Base-by-base conservation (phyloP, 37 sponge, comb jelly and placozoan genomes). In the Axinella damicornis region DNA sequence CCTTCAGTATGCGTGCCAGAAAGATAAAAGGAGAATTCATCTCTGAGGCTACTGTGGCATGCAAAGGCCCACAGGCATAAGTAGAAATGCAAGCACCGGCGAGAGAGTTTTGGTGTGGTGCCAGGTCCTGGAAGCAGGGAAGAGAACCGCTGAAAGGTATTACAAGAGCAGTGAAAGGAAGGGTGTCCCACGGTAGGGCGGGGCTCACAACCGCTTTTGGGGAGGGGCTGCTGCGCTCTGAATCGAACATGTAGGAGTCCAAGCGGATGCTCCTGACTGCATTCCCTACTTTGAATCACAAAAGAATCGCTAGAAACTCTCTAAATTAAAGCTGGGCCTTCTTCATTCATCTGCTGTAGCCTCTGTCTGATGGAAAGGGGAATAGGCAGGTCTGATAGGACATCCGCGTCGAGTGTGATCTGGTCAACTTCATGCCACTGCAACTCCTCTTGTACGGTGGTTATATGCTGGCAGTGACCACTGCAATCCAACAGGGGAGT, bases 81-180 rank as follows among this genome's bases (percentile, higher is more conserved):
- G 15, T 72, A 72, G 30, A 46, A 46, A 28, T 72, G 73, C 15
- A 38, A 5, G 40, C 73, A 72, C 19, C 73, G 22, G 22, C 30
- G 22, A 46, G 73, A 72, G 21, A 72, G 73, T 53, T 72, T 72
- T 21, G 73, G 73, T 6, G 73, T 28, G 15, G 73, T 72, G 5
- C 19, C 30, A 11, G 62, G 27, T 2, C 22, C 46, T 19, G 46
- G 22, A 4, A 28, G 30, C 53, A 72, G 37, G 53, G 22, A 28
- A 27, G 73, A 28, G 4, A 20, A 20, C 27, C 73, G 38, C 73
- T 72, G 22, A 46, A n/a, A 72, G 22, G 22, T 38, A 24, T 38
- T 11, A 72, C 73, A 72, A n/a, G 73, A 4, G 73, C 73, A 72
- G 4, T 46, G 4, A 46, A 72, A 72, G 27, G 5, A 46, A 6